These are phyloP conservation scores for Propithecus perrieri DNA, from an alignment of 2,797 vertebrate species.

Conservation along the genomic window DNA sequence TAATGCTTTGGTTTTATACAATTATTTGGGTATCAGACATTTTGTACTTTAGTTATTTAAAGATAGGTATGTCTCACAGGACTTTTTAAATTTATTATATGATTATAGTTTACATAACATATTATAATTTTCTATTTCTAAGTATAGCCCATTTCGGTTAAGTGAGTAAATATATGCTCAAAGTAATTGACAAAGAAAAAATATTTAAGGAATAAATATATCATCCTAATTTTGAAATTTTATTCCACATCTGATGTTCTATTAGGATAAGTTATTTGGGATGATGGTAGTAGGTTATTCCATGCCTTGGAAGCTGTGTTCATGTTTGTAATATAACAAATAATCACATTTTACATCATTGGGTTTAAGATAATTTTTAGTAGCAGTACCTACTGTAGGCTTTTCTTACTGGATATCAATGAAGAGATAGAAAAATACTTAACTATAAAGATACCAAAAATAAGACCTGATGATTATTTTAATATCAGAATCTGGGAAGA, in stretches of 20 bases:
- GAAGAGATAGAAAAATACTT: neutral
- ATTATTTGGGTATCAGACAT: conserved; percentile 5
- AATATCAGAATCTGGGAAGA: neutral
- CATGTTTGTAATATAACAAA: neutral
- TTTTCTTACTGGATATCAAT: neutral
- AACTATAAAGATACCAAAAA: neutral
- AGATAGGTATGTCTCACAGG: neutral
- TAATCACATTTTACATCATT: neutral
- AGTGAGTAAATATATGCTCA: neutral
- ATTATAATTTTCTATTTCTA: conserved; percentile 17
- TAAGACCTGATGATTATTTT: conserved; percentile 12
- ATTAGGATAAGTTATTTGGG: neutral
- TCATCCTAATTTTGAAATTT: conserved; percentile 36
- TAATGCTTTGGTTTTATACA: neutral
- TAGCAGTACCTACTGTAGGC: neutral
- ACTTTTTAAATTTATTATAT: neutral
- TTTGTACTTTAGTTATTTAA: conserved; percentile 48
- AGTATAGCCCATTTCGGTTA: conserved; percentile 9
- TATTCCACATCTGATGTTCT: neutral
- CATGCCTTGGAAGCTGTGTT: neutral
- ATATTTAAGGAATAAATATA: neutral
- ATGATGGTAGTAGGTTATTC: neutral
- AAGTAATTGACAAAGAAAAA: neutral
- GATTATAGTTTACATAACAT: neutral
- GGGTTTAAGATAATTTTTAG: neutral